Conservation (phyloP, 2,888 invertebrate genomes). For the Furcula furcula region DNA sequence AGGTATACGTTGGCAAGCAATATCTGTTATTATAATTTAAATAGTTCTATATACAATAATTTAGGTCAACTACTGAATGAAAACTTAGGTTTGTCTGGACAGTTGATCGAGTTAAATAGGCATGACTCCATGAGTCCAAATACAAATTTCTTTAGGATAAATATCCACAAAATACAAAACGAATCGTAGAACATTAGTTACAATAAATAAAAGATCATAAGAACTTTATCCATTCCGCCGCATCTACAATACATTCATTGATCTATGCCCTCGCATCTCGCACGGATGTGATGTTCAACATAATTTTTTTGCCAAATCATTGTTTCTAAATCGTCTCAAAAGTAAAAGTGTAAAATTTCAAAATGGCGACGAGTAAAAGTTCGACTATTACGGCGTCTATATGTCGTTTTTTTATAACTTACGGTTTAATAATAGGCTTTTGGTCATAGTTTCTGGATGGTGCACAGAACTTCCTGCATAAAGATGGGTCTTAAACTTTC, state of each 20-base stretch:
- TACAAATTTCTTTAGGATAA: no score
- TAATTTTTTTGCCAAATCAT: slow-evolving; percentile 50
- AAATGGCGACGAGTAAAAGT: slow-evolving; percentile 17
- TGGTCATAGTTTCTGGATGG: neutral
- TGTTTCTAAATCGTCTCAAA: slow-evolving; percentile 50
- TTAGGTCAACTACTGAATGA: no score
- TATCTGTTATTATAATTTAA: no score
- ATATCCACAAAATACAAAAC: no score
- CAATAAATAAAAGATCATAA: no score
- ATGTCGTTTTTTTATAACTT: slow-evolving; percentile 1
- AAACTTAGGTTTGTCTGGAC: no score
- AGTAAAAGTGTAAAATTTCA: slow-evolving; percentile 61
- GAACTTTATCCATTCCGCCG: neutral
- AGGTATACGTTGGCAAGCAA: no score
- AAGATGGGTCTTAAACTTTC: neutral
- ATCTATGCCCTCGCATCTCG: slow-evolving; percentile 5
- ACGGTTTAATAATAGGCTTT: slow-evolving; percentile 1
- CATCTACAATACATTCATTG: neutral
- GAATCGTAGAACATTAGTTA: no score
- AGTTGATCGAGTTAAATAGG: no score
- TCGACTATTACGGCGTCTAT: neutral
- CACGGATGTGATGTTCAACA: slow-evolving; percentile 4
- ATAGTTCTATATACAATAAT: no score
- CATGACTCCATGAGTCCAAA: no score
- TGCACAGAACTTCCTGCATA: neutral